Conservation (phyloP, 2,797 vertebrate genomes). For the Ctenochaetus hawaiiensis region DNA sequence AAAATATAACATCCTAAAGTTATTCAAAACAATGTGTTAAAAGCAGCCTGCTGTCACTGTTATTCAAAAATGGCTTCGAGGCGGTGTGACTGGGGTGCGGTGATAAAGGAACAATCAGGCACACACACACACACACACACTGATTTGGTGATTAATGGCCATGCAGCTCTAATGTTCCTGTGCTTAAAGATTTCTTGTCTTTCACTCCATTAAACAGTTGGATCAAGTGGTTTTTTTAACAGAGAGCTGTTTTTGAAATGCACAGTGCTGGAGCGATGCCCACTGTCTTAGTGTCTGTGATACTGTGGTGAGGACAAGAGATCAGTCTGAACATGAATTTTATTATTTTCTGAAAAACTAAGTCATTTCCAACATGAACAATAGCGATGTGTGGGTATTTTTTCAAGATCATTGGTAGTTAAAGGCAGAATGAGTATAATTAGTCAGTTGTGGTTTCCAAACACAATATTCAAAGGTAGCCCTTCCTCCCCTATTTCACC, state of each 20-base stretch:
- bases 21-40: slow-evolving; percentile 35
- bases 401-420: not conserved
- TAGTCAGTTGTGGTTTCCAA: no score
- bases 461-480: no score
- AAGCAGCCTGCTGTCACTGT: slow-evolving; percentile 26
- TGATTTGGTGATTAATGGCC: slow-evolving; percentile 80
- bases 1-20: slow-evolving; percentile 22
- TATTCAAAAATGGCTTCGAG: slow-evolving; percentile 28
- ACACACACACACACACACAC: slow-evolving; percentile 49
- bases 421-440: no score
- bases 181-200: slow-evolving; percentile 80
- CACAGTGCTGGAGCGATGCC: slow-evolving; percentile 18
- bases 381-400: not conserved
- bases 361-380: not conserved
- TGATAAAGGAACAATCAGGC: slow-evolving; percentile 55
- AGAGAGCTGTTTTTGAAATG: slow-evolving; percentile 49
- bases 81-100: slow-evolving; percentile 50
- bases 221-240: slow-evolving; percentile 67
- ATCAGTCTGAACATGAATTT: slow-evolving; percentile 36
- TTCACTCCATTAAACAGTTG: slow-evolving; percentile 81
- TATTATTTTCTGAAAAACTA: slow-evolving; percentile 3
- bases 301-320: slow-evolving; percentile 10
- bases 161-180: slow-evolving; percentile 69
- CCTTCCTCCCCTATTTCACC: no score
- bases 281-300: slow-evolving; percentile 22